These are phyloP conservation scores for Gasterosteus nipponicus DNA, from an alignment of 2,113 vertebrate species.

Conservation along the genomic window DNA sequence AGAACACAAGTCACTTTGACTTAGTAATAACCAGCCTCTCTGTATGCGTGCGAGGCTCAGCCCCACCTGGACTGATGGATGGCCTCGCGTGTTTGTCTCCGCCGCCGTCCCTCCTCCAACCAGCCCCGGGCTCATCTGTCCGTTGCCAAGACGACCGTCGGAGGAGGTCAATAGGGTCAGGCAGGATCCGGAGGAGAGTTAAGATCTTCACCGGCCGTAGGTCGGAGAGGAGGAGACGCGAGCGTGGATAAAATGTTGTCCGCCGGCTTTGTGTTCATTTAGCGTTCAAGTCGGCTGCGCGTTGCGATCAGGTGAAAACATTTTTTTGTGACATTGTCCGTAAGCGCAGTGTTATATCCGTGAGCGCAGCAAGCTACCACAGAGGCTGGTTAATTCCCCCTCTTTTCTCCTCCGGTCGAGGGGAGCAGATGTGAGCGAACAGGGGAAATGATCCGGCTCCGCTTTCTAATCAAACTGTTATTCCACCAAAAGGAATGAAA, in stretches of 20 bases:
- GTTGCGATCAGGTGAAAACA: slow-evolving; percentile 64
- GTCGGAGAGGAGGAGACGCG: slow-evolving; percentile 45
- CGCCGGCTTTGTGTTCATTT: slow-evolving; percentile 40
- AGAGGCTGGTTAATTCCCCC: slow-evolving; percentile 56
- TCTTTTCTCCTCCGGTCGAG: slow-evolving; percentile 29
- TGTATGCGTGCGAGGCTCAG: slow-evolving; percentile 24
- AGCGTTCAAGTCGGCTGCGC: slow-evolving; percentile 62
- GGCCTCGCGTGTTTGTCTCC: slow-evolving; percentile 27
- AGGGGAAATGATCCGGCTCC: slow-evolving; percentile 59
- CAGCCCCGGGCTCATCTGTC: slow-evolving; percentile 64
- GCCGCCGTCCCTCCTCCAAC: slow-evolving; percentile 17
- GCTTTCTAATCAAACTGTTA: slow-evolving; percentile 75
- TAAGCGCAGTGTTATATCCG: slow-evolving; percentile 56
- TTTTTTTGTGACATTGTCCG: slow-evolving; percentile 53
- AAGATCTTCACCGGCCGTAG: slow-evolving; percentile 52
- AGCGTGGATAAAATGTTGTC: slow-evolving; percentile 40
- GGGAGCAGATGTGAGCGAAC: slow-evolving; percentile 54
- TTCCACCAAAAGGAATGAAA: slow-evolving; percentile 65
- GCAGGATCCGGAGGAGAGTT: slow-evolving; percentile 61
- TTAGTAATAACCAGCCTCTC: slow-evolving; percentile 35
- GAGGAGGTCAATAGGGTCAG: slow-evolving; percentile 76
- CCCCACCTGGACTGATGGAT: slow-evolving; percentile 61
- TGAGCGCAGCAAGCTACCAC: slow-evolving; percentile 56
- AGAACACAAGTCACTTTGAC: slow-evolving; percentile 35
- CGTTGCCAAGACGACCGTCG: slow-evolving; percentile 74